Percentiles rank a stretch among this genome's conserved stretches.
phyloP scores from a whole-genome alignment of 2,888 invertebrate genomes.

The Isoperla grammatica region DNA sequence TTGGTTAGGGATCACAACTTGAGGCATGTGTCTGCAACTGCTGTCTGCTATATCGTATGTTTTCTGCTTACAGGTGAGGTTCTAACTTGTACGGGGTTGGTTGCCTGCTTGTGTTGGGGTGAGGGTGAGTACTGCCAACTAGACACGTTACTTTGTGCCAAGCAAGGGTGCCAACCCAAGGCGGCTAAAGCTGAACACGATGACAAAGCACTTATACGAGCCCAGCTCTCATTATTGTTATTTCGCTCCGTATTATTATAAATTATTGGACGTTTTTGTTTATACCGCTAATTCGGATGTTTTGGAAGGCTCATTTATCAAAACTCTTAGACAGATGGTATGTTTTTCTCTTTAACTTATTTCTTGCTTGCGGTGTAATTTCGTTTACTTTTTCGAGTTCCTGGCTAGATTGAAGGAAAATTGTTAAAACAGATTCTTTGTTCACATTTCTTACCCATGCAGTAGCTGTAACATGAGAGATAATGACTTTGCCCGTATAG shows the following conservation, averaged over 20 bases:
- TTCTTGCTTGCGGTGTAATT: not conserved
- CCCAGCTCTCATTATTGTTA: too few relatives aligned
- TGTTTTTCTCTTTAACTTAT: slow-evolving; percentile 1
- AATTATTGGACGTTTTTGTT: slow-evolving; percentile 2
- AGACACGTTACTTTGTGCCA: too few relatives aligned
- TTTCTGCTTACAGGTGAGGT: too few relatives aligned
- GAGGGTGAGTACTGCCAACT: too few relatives aligned
- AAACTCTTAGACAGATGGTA: slow-evolving; percentile 4
- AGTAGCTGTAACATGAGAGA: not conserved
- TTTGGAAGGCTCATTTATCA: slow-evolving; percentile 8
- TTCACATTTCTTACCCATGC: not conserved
- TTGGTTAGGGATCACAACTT: too few relatives aligned
- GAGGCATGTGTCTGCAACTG: too few relatives aligned
- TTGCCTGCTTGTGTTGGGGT: too few relatives aligned
- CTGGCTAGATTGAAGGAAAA: not conserved
- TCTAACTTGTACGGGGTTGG: too few relatives aligned
- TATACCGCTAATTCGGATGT: slow-evolving; percentile 7
- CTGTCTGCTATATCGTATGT: too few relatives aligned
- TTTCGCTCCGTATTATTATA: not conserved
- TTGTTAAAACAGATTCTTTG: not conserved
- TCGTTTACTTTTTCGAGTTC: not conserved
- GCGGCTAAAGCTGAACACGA: too few relatives aligned
- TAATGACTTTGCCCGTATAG: not conserved
- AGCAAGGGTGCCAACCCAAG: too few relatives aligned
- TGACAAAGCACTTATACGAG: too few relatives aligned